Conservation (phyloP, 1,140 invertebrate genomes). For the Sminthurinus signatus region DNA sequence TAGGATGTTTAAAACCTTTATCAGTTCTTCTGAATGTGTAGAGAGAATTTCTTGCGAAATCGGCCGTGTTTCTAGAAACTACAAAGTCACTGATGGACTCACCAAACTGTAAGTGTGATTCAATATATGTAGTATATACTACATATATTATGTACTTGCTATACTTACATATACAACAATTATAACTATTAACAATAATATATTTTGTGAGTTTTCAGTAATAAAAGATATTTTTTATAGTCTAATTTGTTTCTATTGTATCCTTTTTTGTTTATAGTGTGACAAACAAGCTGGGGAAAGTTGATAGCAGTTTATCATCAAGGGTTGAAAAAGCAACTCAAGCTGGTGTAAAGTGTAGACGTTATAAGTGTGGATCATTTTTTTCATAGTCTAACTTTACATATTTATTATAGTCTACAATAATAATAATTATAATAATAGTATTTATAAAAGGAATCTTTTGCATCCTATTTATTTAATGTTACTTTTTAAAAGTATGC, state of each 20-base stretch:
- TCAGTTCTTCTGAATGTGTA: constrained; percentile 2
- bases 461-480: too few relatives aligned
- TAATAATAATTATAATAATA: too few relatives aligned
- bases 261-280: neutral
- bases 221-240: too few relatives aligned
- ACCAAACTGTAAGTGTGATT: neutral
- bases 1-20: neutral
- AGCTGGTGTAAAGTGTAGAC: constrained; percentile 2
- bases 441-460: too few relatives aligned
- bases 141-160: too few relatives aligned
- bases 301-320: neutral
- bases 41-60: constrained; percentile 9
- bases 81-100: neutral
- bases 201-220: too few relatives aligned
- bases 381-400: neutral
- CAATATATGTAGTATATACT: neutral
- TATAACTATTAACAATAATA: too few relatives aligned
- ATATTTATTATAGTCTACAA: too few relatives aligned
- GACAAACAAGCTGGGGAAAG: neutral
- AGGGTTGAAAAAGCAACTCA: neutral
- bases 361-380: constrained; percentile 6
- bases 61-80: neutral
- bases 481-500: too few relatives aligned
- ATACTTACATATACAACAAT: too few relatives aligned
- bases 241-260: too few relatives aligned